Percentiles rank a stretch among this genome's conserved stretches.
These are phyloP conservation scores for Rhinoderma darwinii DNA, from an alignment of 2,113 vertebrate species.

Conservation along the genomic window DNA sequence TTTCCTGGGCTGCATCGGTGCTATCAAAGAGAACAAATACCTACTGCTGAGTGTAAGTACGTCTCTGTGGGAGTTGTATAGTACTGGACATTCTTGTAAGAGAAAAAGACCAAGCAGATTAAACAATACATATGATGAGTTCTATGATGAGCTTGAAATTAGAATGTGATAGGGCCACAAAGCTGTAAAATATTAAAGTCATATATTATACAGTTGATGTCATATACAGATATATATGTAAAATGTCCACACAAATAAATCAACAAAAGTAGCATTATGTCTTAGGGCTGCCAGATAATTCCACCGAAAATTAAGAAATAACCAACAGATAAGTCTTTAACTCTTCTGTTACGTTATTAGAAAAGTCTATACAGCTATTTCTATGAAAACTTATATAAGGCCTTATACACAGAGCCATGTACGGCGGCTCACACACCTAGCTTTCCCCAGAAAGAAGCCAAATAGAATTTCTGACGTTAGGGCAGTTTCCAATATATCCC, in stretches of 20 bases:
- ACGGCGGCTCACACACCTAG: no score
- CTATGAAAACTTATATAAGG: no score
- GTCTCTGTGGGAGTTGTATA: neutral
- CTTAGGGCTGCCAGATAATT: no score
- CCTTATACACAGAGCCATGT: no score
- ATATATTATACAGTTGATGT: neutral
- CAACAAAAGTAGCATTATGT: no score
- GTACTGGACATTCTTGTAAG: neutral
- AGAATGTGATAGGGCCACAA: no score
- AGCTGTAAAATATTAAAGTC: neutral
- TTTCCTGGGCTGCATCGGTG: conserved; percentile 94
- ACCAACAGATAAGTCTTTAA: no score
- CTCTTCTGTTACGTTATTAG: no score
- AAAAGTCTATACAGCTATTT: no score
- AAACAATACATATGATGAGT: neutral
- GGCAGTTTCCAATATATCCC: neutral
- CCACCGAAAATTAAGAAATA: no score
- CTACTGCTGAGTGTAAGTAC: conserved; percentile 91
- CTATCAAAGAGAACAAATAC: conserved; percentile 94
- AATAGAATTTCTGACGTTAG: neutral
- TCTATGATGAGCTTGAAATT: neutral
- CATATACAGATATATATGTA: neutral
- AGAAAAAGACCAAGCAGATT: neutral
- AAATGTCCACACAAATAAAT: no score
- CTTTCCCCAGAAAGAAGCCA: no score